These are phyloP conservation scores for Pyralis farinalis DNA, from an alignment of 2,888 invertebrate genomes.

Conservation along the genomic window DNA sequence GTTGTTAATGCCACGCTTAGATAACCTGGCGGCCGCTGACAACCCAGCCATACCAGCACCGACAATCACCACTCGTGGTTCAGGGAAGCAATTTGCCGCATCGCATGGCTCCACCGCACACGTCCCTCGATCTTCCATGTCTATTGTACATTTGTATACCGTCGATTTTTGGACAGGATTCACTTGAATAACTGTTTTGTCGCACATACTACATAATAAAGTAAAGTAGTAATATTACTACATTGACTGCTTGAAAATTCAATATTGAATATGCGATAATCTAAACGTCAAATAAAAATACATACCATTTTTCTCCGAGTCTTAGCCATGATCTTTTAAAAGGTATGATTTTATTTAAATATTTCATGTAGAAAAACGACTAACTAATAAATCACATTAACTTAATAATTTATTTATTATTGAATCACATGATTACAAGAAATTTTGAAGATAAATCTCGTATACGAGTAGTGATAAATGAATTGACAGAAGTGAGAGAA, in stretches of 20 bases:
- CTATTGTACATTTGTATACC: constrained; percentile 44
- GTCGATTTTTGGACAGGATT: constrained; percentile 26
- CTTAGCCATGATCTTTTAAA: constrained; percentile 33
- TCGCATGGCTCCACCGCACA: constrained; percentile 54
- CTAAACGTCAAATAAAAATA: constrained; percentile 1
- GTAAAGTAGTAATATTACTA: not conserved
- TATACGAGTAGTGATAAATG: too few species aligned
- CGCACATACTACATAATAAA: not conserved
- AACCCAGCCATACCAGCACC: constrained; percentile 91
- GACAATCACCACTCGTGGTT: constrained; percentile 86
- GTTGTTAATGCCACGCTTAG: constrained; percentile 85
- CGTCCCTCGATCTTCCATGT: constrained; percentile 53
- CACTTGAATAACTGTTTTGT: not conserved
- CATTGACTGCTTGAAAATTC: too few species aligned
- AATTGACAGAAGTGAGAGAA: too few species aligned
- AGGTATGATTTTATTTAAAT: constrained; percentile 27
- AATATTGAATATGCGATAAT: not conserved
- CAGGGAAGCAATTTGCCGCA: constrained; percentile 46
- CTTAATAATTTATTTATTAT: too few species aligned
- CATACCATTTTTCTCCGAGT: constrained; percentile 42
- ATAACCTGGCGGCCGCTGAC: constrained; percentile 87
- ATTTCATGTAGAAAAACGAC: constrained; percentile 34
- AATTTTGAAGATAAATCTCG: too few species aligned
- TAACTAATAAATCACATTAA: too few species aligned
- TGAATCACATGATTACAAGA: too few species aligned